Base-by-base conservation (phyloP, 2,113 vertebrate species). In the Lipophrys pholis region DNA sequence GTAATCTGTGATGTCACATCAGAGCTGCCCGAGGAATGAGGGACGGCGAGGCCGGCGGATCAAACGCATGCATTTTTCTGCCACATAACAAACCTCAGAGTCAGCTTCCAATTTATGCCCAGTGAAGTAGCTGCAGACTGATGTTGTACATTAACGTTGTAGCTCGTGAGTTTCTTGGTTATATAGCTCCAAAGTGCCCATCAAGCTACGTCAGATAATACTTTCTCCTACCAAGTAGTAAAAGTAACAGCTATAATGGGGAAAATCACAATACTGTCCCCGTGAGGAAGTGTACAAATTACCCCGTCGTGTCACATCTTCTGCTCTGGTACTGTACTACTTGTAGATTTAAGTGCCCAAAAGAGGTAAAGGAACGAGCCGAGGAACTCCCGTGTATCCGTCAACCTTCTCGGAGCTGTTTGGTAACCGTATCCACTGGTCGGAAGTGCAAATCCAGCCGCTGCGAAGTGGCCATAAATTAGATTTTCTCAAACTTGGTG, bases 361-460 rank as follows among this genome's bases (percentile, higher is more conserved):
- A n/a, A n/a, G n/a, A n/a, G n/a, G n/a, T n/a, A n/a, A n/a, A n/a
- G 52, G 38, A 76, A 21, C 6, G 5, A 58, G 43, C 41, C 36
- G 81, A 51, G 38, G 5, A 59, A 70, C 53, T 55, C 30, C 66
- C 84, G 63, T 59, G 57, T 65, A 73, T 82, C 70, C 71, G 65
- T 73, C 70, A 81, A 63, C 69, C 68, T 49, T 70, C 59, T 62
- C 63, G 39, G 3, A 60, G 74, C 73, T 90, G 79, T 87, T 90
- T 91, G 86, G 90, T 92, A 93, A 94, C 55, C 66, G 69, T 82
- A 93, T 92, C 90, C 91, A 71, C 74, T 55, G 78, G 85, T 92
- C 88, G 92, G 93, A 93, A 92, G 91, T 93, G 85, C 87, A 93
- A 92, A 91, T 91, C 85, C 91, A 89, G 84, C 90, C 90, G 93